Evolutionary conservation across 1,140 invertebrate species (phyloP).

Genomic region (Trypoxylus dichotomus): DNA sequence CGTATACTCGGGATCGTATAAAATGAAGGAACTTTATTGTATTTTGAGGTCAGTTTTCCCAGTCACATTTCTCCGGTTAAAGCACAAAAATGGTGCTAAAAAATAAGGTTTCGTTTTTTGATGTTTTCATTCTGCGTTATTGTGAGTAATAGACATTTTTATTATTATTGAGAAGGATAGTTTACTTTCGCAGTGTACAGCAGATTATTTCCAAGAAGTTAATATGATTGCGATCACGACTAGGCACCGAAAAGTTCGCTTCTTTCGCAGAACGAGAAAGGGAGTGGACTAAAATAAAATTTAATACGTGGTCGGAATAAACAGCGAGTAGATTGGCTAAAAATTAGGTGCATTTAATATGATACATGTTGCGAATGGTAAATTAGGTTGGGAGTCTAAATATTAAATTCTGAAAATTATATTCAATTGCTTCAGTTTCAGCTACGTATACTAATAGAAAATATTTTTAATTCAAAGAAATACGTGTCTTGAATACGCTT

Average conservation of each 20-base stretch:
- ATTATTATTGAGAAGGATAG: neutral
- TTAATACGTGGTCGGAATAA: neutral
- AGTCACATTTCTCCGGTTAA: neutral
- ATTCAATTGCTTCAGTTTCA: neutral
- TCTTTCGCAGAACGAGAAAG: neutral
- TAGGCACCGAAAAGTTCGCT: neutral
- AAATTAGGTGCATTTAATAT: neutral
- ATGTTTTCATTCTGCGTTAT: neutral
- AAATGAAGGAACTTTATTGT: neutral
- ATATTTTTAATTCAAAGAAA: no score
- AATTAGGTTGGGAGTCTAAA: neutral
- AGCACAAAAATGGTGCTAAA: neutral
- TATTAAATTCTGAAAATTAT: neutral
- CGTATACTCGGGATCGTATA: neutral
- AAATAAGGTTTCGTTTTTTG: neutral
- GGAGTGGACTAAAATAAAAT: neutral
- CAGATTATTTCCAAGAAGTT: slow-evolving; percentile 1
- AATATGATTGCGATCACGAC: neutral
- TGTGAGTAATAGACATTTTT: neutral
- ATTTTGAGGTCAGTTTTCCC: neutral
- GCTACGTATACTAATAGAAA: no score
- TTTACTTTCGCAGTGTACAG: neutral
- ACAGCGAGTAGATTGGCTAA: neutral
- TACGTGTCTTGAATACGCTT: no score
- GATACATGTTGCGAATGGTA: neutral